A percentile compares a stretch with the other conserved stretches of the same genome.
These are phyloP conservation scores for Myopa testacea DNA, from an alignment of 2,888 invertebrate species.

Conservation along the genomic window DNA sequence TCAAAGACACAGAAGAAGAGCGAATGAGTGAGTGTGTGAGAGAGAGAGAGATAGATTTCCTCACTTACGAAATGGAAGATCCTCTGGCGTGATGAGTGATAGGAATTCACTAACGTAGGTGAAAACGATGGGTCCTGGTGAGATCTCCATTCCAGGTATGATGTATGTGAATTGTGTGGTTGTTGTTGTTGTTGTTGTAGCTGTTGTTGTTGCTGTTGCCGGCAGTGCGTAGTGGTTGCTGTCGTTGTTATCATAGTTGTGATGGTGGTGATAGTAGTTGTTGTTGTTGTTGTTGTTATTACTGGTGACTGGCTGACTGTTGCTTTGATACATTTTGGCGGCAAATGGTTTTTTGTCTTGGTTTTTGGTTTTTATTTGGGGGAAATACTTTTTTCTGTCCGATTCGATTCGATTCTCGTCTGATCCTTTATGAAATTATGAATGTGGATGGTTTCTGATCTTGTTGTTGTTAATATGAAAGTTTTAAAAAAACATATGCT, in stretches of 20 bases:
- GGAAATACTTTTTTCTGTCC: background rate
- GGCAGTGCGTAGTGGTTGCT: slow-evolving; percentile 50
- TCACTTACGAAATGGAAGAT: slow-evolving; percentile 67
- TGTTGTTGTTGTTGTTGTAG: slow-evolving; percentile 55
- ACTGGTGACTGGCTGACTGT: slow-evolving; percentile 45
- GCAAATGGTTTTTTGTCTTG: slow-evolving; percentile 2
- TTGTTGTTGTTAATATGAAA: background rate
- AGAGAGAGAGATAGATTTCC: background rate
- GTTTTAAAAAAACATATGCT: background rate
- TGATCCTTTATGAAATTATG: background rate
- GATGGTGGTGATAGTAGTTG: slow-evolving; percentile 45
- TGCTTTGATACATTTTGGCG: slow-evolving; percentile 37
- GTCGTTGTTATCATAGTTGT: slow-evolving; percentile 44
- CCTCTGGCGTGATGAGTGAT: slow-evolving; percentile 68
- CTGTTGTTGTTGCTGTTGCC: slow-evolving; percentile 45
- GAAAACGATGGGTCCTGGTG: slow-evolving; percentile 66
- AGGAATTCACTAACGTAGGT: slow-evolving; percentile 68
- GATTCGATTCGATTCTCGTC: background rate
- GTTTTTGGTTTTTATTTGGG: background rate
- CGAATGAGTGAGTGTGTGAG: too few species aligned
- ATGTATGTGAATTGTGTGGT: slow-evolving; percentile 65
- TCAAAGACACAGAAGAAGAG: background rate
- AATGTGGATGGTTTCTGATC: background rate
- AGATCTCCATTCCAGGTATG: slow-evolving; percentile 67
- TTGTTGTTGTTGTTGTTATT: slow-evolving; percentile 51